phyloP scores from a whole-genome alignment of 1,140 invertebrate genomes.

The Drosophila melanica region DNA sequence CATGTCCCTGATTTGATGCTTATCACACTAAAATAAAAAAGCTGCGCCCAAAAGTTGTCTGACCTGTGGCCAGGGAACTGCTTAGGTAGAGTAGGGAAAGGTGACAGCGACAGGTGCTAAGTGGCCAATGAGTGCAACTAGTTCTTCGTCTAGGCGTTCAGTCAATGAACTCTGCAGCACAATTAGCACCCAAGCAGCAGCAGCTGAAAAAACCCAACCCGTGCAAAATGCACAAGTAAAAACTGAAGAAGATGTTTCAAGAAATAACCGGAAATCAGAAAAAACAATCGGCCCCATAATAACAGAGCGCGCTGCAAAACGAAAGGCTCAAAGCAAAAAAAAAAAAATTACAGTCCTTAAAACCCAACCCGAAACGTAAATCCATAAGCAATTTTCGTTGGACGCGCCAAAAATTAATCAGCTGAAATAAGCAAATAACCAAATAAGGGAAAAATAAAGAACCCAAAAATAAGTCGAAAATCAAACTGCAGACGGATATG shows the following conservation, averaged over 20 bases:
- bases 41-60: constrained; percentile 34
- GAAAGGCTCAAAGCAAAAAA: neutral
- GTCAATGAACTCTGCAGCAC: constrained; percentile 55
- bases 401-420: constrained; percentile 54
- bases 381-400: constrained; percentile 34
- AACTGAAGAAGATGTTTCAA: neutral
- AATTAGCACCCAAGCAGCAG: constrained; percentile 41
- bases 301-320: constrained; percentile 12
- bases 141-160: constrained; percentile 52
- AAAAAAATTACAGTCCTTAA: constrained; percentile 34
- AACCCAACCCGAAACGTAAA: constrained; percentile 16
- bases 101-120: constrained; percentile 62
- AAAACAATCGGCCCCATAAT: constrained; percentile 43
- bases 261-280: constrained; percentile 33
- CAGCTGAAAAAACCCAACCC: neutral
- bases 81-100: neutral
- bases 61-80: constrained; percentile 18
- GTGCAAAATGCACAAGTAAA: neutral
- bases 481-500: constrained; percentile 60
- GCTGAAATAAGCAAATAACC: constrained; percentile 10
- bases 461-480: constrained; percentile 25
- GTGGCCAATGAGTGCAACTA: constrained; percentile 48
- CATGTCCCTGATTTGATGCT: constrained; percentile 42
- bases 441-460: too few relatives aligned
- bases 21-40: neutral